Evolutionary conservation across 2,797 vertebrate species (phyloP).

Genomic region (Hippocampus kuda): DNA sequence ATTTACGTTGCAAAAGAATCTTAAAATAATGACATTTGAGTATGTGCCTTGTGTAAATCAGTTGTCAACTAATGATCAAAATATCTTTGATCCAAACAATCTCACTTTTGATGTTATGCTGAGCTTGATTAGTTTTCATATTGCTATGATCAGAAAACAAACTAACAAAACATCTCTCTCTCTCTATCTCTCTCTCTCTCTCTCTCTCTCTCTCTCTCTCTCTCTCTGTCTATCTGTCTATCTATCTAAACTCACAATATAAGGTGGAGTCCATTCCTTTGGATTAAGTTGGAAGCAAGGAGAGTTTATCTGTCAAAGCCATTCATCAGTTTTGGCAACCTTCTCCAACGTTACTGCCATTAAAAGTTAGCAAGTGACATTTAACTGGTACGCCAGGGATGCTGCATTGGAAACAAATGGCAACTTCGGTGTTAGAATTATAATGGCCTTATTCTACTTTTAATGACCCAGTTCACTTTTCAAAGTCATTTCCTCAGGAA

Average conservation of each 20-base stretch:
- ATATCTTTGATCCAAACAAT: too few relatives aligned
- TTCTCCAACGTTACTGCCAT: constrained; percentile 56
- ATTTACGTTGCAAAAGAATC: too few relatives aligned
- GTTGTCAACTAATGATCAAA: too few relatives aligned
- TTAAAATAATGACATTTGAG: too few relatives aligned
- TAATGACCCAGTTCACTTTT: constrained; percentile 68
- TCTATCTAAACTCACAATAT: constrained; percentile 12
- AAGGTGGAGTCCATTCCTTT: constrained; percentile 43
- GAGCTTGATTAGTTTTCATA: too few relatives aligned
- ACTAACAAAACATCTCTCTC: too few relatives aligned
- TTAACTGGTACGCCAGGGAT: constrained; percentile 58
- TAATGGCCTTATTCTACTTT: constrained; percentile 65
- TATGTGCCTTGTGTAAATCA: too few relatives aligned
- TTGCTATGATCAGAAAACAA: too few relatives aligned
- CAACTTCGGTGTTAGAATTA: constrained; percentile 58
- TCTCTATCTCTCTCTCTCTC: too few relatives aligned
- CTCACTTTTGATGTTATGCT: too few relatives aligned
- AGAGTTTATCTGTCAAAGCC: constrained; percentile 28
- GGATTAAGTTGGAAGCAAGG: constrained; percentile 30
- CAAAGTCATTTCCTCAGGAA: constrained; percentile 62
- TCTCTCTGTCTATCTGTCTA: too few relatives aligned
- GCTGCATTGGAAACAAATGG: constrained; percentile 64
- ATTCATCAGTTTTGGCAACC: constrained; percentile 55
- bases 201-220: too few relatives aligned
- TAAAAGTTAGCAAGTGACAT: constrained; percentile 67